A percentile compares a stretch with the other conserved stretches of the same genome.
Evolutionary conservation across 2,113 vertebrate species (phyloP).

Genomic region (Antechinus stuartii): DNA sequence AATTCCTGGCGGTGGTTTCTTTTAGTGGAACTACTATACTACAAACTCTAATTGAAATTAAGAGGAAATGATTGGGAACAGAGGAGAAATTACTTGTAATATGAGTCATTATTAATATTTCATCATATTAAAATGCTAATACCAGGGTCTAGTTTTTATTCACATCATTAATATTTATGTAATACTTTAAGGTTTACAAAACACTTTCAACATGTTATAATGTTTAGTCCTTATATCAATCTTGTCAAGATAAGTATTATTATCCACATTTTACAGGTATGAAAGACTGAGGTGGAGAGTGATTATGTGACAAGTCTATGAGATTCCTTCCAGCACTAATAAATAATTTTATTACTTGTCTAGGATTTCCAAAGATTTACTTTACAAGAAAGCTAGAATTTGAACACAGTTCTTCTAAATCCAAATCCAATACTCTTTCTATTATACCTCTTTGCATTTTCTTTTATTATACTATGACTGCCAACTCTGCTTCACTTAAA

Average conservation of each 20-base stretch:
- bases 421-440: not conserved
- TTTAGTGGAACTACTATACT: constrained; percentile 39
- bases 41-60: constrained; percentile 62
- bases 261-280: not conserved
- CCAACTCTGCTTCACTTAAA: not conserved
- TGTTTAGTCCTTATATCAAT: not conserved
- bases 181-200: not conserved
- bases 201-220: not conserved
- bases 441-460: not conserved
- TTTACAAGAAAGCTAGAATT: not conserved
- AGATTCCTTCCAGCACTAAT: not conserved
- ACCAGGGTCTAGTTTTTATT: constrained; percentile 34
- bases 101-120: constrained; percentile 78
- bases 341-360: not conserved
- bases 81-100: constrained; percentile 68
- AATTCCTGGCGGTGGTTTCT: not conserved
- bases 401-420: not conserved
- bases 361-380: not conserved
- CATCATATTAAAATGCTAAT: constrained; percentile 67
- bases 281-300: not conserved
- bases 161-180: not conserved
- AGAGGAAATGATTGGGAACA: rapidly evolving
- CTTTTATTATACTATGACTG: not conserved
- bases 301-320: not conserved
- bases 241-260: not conserved